These are phyloP conservation scores for Petrolisthes cinctipes DNA, from an alignment of 2,888 invertebrate species.

Conservation along the genomic window DNA sequence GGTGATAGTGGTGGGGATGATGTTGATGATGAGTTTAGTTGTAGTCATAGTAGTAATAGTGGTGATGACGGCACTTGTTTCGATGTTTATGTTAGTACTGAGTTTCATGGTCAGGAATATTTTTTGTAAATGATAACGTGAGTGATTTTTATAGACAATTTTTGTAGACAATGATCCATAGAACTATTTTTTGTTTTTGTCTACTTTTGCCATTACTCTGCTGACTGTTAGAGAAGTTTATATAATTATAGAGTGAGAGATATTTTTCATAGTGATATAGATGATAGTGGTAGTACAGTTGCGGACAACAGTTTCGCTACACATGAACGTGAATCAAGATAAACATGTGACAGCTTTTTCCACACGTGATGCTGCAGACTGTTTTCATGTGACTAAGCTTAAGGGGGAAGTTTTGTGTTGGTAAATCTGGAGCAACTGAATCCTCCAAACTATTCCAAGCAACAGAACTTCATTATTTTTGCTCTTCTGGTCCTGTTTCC, in stretches of 20 bases:
- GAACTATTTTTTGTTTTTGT: background rate
- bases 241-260: background rate
- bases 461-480: too few species aligned
- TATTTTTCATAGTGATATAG: background rate
- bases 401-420: too few species aligned
- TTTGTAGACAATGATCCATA: too few species aligned
- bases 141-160: background rate
- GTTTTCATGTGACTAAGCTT: too few species aligned
- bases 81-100: background rate
- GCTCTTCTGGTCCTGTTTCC: too few species aligned
- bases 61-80: background rate
- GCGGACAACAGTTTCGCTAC: too few species aligned
- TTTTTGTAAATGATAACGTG: background rate
- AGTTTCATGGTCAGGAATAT: background rate
- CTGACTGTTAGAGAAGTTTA: background rate
- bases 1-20: background rate
- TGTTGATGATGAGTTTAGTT: conserved; percentile 3
- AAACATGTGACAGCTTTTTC: too few species aligned
- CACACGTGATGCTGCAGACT: too few species aligned
- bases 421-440: too few species aligned
- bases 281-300: background rate
- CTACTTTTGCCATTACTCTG: background rate
- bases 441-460: too few species aligned
- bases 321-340: too few species aligned
- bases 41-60: background rate